These are phyloP conservation scores for Cosmopolites sordidus DNA, from an alignment of 2,888 invertebrate genomes.

Conservation along the genomic window DNA sequence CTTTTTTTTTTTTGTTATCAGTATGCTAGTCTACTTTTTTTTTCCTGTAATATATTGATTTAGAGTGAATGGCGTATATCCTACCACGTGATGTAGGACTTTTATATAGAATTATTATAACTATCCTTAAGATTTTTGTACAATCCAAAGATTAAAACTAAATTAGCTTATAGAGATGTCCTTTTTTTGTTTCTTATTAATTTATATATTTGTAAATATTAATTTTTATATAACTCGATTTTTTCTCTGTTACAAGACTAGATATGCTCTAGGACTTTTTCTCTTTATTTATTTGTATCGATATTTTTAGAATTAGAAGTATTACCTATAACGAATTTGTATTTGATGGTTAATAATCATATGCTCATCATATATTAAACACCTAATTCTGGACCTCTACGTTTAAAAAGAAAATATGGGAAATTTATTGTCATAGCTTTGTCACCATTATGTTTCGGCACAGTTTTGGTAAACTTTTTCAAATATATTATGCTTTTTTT, in stretches of 20 bases:
- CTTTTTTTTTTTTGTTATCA: constrained; percentile 8
- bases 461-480: too few relatives aligned
- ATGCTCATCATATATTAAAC: constrained; percentile 26
- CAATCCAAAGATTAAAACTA: constrained; percentile 46
- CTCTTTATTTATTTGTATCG: constrained; percentile 27
- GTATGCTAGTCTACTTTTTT: constrained; percentile 41
- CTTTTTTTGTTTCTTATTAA: constrained; percentile 27
- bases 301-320: constrained; percentile 24
- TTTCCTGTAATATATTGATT: constrained; percentile 38
- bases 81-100: constrained; percentile 26
- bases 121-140: constrained; percentile 41
- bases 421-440: too few relatives aligned
- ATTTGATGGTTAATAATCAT: constrained; percentile 21
- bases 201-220: constrained; percentile 28
- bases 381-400: constrained; percentile 18
- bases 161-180: constrained; percentile 32
- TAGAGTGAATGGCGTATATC: constrained; percentile 27
- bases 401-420: neutral
- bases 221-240: constrained; percentile 26
- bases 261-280: constrained; percentile 22
- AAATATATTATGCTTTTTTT: too few relatives aligned
- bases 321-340: constrained; percentile 24
- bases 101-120: constrained; percentile 11
- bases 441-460: too few relatives aligned
- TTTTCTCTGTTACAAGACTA: constrained; percentile 26